Conservation (phyloP, 1,140 invertebrate genomes). For the Rhyzopertha dominica region DNA sequence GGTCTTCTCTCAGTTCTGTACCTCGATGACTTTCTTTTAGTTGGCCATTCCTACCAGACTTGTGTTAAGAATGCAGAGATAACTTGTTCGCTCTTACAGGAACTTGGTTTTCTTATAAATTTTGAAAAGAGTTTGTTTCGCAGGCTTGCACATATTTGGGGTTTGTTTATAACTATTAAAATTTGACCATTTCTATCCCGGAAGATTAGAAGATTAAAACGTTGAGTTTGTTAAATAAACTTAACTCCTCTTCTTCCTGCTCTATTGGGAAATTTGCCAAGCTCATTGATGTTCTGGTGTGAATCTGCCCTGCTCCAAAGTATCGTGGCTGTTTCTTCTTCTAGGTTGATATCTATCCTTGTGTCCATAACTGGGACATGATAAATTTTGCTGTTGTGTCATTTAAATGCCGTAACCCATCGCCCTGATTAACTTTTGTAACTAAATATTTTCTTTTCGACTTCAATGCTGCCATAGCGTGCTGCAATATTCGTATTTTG, state of each 20-base stretch:
- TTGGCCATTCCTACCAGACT: slow-evolving; percentile 16
- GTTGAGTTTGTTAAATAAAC: slow-evolving; percentile 9
- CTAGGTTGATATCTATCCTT: too few relatives aligned
- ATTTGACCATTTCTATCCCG: slow-evolving; percentile 23
- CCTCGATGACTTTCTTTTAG: slow-evolving; percentile 33
- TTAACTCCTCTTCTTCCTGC: slow-evolving; percentile 10
- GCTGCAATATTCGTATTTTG: too few relatives aligned
- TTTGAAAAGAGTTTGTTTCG: slow-evolving; percentile 17
- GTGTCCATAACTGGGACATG: too few relatives aligned
- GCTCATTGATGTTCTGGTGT: slow-evolving; percentile 23
- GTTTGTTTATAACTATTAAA: slow-evolving; percentile 20
- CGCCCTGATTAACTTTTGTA: too few relatives aligned
- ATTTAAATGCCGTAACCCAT: too few relatives aligned
- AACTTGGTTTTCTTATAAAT: slow-evolving; percentile 25
- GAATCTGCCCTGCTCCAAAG: slow-evolving; percentile 21
- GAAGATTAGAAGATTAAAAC: slow-evolving; percentile 16
- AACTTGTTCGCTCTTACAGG: slow-evolving; percentile 3
- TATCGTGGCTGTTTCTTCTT: too few relatives aligned
- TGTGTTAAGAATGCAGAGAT: slow-evolving; percentile 10
- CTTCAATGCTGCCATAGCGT: too few relatives aligned
- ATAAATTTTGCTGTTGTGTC: too few relatives aligned
- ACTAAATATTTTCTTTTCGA: too few relatives aligned
- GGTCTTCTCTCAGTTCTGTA: slow-evolving; percentile 28
- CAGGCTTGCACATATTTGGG: slow-evolving; percentile 25
- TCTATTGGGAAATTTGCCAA: slow-evolving; percentile 28